phyloP scores from a whole-genome alignment of 2,888 invertebrate genomes.

The Taphrorychus bicolor region DNA sequence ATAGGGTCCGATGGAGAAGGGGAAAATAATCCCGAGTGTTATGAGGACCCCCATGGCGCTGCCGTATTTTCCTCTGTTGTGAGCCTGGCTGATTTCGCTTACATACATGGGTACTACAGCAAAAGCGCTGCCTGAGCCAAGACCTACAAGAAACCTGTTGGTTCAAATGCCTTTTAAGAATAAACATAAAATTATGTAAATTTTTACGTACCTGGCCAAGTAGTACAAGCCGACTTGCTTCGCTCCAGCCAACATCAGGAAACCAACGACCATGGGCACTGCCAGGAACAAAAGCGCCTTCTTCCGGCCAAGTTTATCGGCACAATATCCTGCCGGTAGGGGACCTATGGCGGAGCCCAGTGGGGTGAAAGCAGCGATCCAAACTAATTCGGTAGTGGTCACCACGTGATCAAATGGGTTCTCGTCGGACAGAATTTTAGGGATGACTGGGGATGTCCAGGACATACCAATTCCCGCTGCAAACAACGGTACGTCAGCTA shows the following conservation, averaged over 20 bases:
- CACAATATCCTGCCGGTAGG: slow-evolving; percentile 43
- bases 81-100: slow-evolving; percentile 82
- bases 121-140: slow-evolving; percentile 72
- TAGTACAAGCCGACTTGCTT: slow-evolving; percentile 53
- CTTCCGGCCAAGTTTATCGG: slow-evolving; percentile 63
- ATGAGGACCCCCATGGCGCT: slow-evolving; percentile 55
- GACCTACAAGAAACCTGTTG: slow-evolving; percentile 63
- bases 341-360: slow-evolving; percentile 44
- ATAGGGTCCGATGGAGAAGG: slow-evolving; percentile 42
- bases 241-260: slow-evolving; percentile 43
- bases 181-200: no score
- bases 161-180: background rate
- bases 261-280: slow-evolving; percentile 68
- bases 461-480: slow-evolving; percentile 42
- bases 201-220: slow-evolving; percentile 59
- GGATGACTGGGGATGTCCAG: slow-evolving; percentile 49
- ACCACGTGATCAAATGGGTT: slow-evolving; percentile 44
- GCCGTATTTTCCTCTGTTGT: slow-evolving; percentile 74
- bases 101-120: slow-evolving; percentile 83
- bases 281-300: slow-evolving; percentile 68
- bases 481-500: slow-evolving; percentile 43
- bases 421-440: slow-evolving; percentile 38
- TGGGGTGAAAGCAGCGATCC: slow-evolving; percentile 46
- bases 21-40: slow-evolving; percentile 39
- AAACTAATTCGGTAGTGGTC: slow-evolving; percentile 45